Percentiles rank a stretch among this genome's conserved stretches.
These are phyloP conservation scores for Dolomedes plantarius DNA, from an alignment of 2,888 invertebrate genomes.

Conservation along the genomic window DNA sequence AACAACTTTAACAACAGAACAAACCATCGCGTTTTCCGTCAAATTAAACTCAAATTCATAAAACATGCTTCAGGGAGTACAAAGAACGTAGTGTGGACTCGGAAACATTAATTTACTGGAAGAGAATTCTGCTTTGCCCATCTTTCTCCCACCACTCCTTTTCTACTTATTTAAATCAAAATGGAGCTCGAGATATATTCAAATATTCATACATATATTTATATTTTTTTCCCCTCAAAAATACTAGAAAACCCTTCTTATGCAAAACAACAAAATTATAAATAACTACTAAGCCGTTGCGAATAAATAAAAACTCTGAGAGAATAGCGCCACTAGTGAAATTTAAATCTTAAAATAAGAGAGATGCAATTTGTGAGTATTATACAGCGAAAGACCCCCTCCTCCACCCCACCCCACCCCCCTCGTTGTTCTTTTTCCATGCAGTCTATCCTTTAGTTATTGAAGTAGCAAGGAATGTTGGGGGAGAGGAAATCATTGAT, in stretches of 20 bases:
- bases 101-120: slow-evolving; percentile 45
- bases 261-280: slow-evolving; percentile 37
- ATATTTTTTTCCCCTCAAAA: slow-evolving; percentile 13
- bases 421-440: neutral
- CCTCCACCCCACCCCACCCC: neutral
- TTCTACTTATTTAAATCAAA: slow-evolving; percentile 66
- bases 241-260: slow-evolving; percentile 1
- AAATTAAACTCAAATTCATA: slow-evolving; percentile 39
- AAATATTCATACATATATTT: slow-evolving; percentile 35
- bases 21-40: slow-evolving; percentile 27
- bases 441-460: slow-evolving; percentile 59
- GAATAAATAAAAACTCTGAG: neutral
- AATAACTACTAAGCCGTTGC: slow-evolving; percentile 22
- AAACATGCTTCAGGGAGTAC: neutral
- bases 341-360: slow-evolving; percentile 67
- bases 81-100: slow-evolving; percentile 1
- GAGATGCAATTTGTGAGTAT: slow-evolving; percentile 63
- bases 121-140: neutral
- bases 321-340: slow-evolving; percentile 20
- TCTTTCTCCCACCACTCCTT: slow-evolving; percentile 13
- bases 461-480: slow-evolving; percentile 26
- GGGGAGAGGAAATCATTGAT: slow-evolving; percentile 54
- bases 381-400: slow-evolving; percentile 28
- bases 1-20: slow-evolving; percentile 20
- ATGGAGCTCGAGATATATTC: slow-evolving; percentile 48